Evolutionary conservation across 2,888 invertebrate species (phyloP), one percentile per base, ranked within the genome.

Genomic region (Meiosimyza platycephala): DNA sequence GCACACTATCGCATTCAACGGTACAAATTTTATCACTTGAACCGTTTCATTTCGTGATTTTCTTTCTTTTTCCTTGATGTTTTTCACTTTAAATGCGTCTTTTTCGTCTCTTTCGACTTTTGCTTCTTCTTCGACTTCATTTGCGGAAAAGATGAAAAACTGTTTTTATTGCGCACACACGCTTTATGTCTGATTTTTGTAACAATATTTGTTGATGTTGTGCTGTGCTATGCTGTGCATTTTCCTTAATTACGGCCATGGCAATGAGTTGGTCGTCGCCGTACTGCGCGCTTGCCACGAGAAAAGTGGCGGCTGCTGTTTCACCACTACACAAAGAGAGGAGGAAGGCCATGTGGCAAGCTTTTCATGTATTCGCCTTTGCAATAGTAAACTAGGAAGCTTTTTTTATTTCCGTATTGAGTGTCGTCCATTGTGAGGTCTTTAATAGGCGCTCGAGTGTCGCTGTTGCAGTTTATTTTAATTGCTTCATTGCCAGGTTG

Each of bases 181-280:
- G 50, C 40, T 51, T 62, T 62, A 28, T 64, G 22, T 18, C 18
- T 6, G 59, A 6, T 48, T 48, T 4, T 48, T 63, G 47, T 63
- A n/a, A 40, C 9, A 4, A 4, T 40, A 40, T 40, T 40, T 40
- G 40, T 18, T 33, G 11, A 28, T 69, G 33, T 59, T 59, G 51
- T 51, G 66, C 16, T n/a, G n/a, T 54, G 54, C 13, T n/a, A 16
- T 67, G 67, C n/a, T 59, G 60, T 59, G 62, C 28, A 22, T 70
- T 70, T 70, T 70, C 62, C 54, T 62, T 70, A 70, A 70, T 70
- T 70, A 70, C 70, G 70, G 50, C 70, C 70, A 70, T 70, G 70
- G 70, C 70, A 60, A 62, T 70, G 70, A 62, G 70, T 52, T 40
- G 40, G 40, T 40, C 9, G 40, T 40, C 40, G 40, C 5, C 40